Conservation (phyloP, 2,888 invertebrate species). For the Listrodromus nycthemerus region DNA sequence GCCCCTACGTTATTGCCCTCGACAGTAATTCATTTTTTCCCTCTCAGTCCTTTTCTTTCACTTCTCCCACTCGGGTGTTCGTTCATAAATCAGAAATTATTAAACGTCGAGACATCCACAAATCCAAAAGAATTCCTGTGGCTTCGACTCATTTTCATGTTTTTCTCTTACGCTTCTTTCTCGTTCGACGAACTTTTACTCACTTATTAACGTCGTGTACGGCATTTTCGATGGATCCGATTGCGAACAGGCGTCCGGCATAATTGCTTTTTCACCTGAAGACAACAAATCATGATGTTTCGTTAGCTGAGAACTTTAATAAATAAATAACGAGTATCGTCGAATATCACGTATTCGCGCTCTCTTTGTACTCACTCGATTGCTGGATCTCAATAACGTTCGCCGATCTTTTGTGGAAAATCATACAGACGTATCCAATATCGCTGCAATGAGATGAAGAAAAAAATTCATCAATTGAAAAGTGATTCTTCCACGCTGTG, state of each 20-base stretch:
- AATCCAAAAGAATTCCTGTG: constrained; percentile 42
- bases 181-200: constrained; percentile 80
- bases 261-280: constrained; percentile 82
- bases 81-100: constrained; percentile 71
- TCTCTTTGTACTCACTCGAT: constrained; percentile 84
- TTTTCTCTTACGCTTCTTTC: background rate
- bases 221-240: constrained; percentile 85
- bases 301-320: constrained; percentile 30
- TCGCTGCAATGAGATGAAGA: constrained; percentile 86
- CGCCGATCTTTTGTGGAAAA: constrained; percentile 89
- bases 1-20: constrained; percentile 66
- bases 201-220: constrained; percentile 89
- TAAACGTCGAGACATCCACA: constrained; percentile 63
- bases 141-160: constrained; percentile 24
- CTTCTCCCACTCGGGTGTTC: constrained; percentile 14
- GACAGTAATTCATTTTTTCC: constrained; percentile 65
- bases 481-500: constrained; percentile 2
- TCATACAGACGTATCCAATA: constrained; percentile 92
- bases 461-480: constrained; percentile 33
- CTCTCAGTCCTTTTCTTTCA: constrained; percentile 10
- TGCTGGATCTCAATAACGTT: constrained; percentile 91
- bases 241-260: constrained; percentile 88
- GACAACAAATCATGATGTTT: constrained; percentile 62
- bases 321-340: constrained; percentile 1
- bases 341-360: background rate